Evolutionary conservation across 2,113 vertebrate species (phyloP).

Genomic region (Apodemus sylvaticus): DNA sequence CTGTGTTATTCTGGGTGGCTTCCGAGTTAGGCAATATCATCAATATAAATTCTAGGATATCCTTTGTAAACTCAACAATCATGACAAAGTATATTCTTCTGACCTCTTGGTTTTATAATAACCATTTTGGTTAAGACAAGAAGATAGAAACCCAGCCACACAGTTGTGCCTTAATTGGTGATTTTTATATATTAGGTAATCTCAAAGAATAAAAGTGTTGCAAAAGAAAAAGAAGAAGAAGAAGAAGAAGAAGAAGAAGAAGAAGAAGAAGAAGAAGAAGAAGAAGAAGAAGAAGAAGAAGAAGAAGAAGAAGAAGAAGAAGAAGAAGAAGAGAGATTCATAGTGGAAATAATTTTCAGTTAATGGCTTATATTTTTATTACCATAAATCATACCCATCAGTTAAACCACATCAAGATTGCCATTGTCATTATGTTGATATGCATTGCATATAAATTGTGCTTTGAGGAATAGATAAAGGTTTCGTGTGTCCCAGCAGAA

Average conservation of each 20-base stretch:
- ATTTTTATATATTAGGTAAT: not conserved
- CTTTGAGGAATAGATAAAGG: not conserved
- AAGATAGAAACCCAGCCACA: not conserved
- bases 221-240: too few relatives aligned
- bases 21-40: not conserved
- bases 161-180: not conserved
- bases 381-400: slow-evolving; percentile 16
- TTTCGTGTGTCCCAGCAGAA: not conserved
- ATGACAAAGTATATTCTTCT: not conserved
- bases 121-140: not conserved
- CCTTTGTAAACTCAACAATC: not conserved
- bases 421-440: not conserved
- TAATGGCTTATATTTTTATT: not conserved
- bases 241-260: too few relatives aligned
- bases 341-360: not conserved
- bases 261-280: too few relatives aligned
- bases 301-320: too few relatives aligned
- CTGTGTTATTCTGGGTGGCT: not conserved
- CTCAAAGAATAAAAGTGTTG: not conserved
- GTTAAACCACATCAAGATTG: not conserved
- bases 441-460: not conserved
- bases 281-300: too few relatives aligned
- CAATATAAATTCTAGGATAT: not conserved
- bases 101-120: not conserved
- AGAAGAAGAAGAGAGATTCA: too few relatives aligned